A percentile compares a stretch with the other conserved stretches of the same genome.
Conservation (phyloP, 1,140 invertebrate genomes). For the Trissolcus basalis region DNA sequence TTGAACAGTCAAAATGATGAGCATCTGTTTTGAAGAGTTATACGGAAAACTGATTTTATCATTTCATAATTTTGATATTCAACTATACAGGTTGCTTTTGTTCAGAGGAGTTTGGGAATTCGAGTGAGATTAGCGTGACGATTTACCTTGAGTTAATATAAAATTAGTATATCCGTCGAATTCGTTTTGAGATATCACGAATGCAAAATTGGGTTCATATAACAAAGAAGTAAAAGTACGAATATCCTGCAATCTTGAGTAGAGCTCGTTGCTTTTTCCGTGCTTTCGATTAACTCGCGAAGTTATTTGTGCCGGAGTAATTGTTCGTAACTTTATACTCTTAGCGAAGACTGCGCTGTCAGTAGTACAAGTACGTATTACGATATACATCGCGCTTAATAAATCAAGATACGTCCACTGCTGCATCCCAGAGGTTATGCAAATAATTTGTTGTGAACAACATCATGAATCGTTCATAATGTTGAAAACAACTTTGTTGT, state of each 20-base stretch:
- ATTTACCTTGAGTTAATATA: no score
- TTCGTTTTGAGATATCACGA: constrained; percentile 23
- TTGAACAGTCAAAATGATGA: no score
- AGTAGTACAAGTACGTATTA: constrained; percentile 46
- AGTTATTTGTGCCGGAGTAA: constrained; percentile 40
- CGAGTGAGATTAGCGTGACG: no score
- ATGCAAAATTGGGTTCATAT: constrained; percentile 32
- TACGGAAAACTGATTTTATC: no score
- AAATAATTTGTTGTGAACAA: constrained; percentile 32
- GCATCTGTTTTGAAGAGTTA: no score
- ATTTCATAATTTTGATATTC: no score
- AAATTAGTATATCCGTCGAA: constrained; percentile 3
- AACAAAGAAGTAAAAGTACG: constrained; percentile 44
- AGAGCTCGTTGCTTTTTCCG: constrained; percentile 44
- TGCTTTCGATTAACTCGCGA: constrained; percentile 34
- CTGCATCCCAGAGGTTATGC: constrained; percentile 23
- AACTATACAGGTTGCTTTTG: no score
- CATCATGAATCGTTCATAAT: constrained; percentile 5
- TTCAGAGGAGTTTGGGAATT: no score
- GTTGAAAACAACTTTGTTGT: not conserved
- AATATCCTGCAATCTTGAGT: constrained; percentile 43
- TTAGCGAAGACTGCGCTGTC: constrained; percentile 26
- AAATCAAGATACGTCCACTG: constrained; percentile 42
- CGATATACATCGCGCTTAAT: constrained; percentile 41
- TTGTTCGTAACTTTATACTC: constrained; percentile 37